Evolutionary conservation across 2,888 invertebrate species (phyloP).

Genomic region (Orchestes rusci): DNA sequence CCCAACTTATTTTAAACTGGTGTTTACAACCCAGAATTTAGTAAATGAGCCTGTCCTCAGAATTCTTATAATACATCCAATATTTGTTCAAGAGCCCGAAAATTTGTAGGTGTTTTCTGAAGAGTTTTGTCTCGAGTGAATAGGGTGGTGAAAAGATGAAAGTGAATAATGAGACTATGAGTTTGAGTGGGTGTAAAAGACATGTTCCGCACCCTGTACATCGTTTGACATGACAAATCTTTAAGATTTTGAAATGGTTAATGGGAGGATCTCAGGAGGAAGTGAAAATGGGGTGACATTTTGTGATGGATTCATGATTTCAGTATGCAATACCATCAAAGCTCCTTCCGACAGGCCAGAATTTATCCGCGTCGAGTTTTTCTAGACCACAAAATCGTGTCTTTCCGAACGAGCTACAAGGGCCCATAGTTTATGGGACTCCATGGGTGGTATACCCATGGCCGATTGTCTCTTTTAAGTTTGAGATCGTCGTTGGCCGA

Average conservation of each 20-base stretch:
- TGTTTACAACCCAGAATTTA: slow-evolving; percentile 22
- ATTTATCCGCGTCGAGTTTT: slow-evolving; percentile 16
- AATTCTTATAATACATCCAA: slow-evolving; percentile 17
- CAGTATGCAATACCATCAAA: no score
- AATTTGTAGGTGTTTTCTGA: slow-evolving; percentile 10
- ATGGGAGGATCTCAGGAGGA: no score
- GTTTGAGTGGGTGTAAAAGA: no score
- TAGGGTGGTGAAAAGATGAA: slow-evolving; percentile 18
- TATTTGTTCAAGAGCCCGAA: slow-evolving; percentile 13
- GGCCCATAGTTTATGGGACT: slow-evolving; percentile 21
- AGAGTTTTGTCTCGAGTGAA: slow-evolving; percentile 13
- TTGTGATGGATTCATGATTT: no score
- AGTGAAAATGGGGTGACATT: no score
- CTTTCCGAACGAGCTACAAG: slow-evolving; percentile 18
- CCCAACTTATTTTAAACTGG: slow-evolving; percentile 8
- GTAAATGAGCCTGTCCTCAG: slow-evolving; percentile 23
- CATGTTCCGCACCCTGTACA: no score
- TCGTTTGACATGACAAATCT: no score
- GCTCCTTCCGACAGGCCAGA: slow-evolving; percentile 19
- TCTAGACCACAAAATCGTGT: slow-evolving; percentile 22
- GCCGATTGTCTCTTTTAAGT: slow-evolving; percentile 23
- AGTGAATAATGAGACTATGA: no score
- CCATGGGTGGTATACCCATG: slow-evolving; percentile 23
- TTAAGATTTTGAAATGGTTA: no score
- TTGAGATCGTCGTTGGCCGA: slow-evolving; percentile 15